A percentile compares a stretch with the other conserved stretches of the same genome.
Conservation (phyloP, 1,140 invertebrate genomes). For the Drosophila setifemur region DNA sequence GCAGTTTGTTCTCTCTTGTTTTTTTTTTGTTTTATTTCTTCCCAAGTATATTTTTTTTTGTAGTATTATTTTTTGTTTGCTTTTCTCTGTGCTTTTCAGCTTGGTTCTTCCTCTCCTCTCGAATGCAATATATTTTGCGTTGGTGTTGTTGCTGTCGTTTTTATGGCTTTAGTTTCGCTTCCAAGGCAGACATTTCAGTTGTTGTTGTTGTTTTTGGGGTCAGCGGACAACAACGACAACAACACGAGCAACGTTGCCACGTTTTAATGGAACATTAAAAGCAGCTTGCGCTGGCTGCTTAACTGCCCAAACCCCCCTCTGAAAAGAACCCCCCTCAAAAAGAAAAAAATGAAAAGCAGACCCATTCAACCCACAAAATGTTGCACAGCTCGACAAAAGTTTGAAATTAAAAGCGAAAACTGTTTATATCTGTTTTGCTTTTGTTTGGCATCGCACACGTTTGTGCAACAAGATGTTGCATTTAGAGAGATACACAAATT, state of each 20-base stretch:
- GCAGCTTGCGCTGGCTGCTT: conserved; percentile 64
- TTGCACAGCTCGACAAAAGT: conserved; percentile 61
- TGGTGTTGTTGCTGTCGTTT: conserved; percentile 40
- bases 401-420: conserved; percentile 72
- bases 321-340: conserved; percentile 14
- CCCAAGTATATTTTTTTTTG: background rate
- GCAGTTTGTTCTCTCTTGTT: conserved; percentile 33
- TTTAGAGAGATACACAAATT: conserved; percentile 15
- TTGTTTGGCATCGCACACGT: conserved; percentile 22
- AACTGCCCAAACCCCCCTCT: conserved; percentile 31
- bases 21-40: conserved; percentile 2
- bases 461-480: conserved; percentile 56
- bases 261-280: conserved; percentile 75
- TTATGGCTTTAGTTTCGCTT: conserved; percentile 69
- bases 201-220: conserved; percentile 12
- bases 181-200: conserved; percentile 39
- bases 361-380: conserved; percentile 46
- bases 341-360: background rate
- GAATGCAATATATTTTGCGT: conserved; percentile 65
- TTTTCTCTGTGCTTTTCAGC: conserved; percentile 41
- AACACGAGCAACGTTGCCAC: conserved; percentile 31
- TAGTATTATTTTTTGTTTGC: conserved; percentile 52
- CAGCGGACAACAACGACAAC: conserved; percentile 19
- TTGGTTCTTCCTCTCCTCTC: conserved; percentile 19
- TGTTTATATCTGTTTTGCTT: conserved; percentile 29